Evolutionary conservation across 2,797 vertebrate species (phyloP).

Genomic region (Mustela erminea): DNA sequence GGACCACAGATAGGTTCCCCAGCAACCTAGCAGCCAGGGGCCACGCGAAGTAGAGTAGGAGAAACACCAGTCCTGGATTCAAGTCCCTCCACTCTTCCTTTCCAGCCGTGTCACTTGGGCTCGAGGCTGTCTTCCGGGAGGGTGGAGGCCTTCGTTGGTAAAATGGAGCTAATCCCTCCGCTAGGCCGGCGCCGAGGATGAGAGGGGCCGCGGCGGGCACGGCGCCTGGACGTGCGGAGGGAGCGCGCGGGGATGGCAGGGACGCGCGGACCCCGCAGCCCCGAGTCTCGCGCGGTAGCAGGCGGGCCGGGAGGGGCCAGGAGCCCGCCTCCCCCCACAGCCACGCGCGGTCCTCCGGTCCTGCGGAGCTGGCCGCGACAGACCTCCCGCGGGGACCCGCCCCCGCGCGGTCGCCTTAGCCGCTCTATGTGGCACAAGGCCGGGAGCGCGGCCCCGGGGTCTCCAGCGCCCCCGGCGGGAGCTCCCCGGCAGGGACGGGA

Average conservation of each 20-base stretch:
- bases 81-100: neutral
- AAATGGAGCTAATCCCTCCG: neutral
- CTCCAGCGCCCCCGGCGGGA: neutral
- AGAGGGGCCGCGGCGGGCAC: accelerated
- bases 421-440: neutral
- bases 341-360: neutral
- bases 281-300: too few species aligned
- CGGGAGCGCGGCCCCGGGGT: neutral
- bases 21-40: neutral
- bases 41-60: accelerated
- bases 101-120: neutral
- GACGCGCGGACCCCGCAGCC: too few species aligned
- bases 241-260: too few species aligned
- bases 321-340: accelerated
- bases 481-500: neutral
- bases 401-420: neutral
- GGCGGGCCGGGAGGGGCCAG: neutral
- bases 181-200: neutral
- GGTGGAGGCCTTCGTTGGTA: neutral
- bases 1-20: neutral
- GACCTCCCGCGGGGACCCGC: neutral
- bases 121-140: neutral
- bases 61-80: neutral
- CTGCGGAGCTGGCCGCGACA: neutral
- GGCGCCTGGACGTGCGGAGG: neutral